Conservation (phyloP, 1,140 invertebrate genomes). For the Aethina tumida region DNA sequence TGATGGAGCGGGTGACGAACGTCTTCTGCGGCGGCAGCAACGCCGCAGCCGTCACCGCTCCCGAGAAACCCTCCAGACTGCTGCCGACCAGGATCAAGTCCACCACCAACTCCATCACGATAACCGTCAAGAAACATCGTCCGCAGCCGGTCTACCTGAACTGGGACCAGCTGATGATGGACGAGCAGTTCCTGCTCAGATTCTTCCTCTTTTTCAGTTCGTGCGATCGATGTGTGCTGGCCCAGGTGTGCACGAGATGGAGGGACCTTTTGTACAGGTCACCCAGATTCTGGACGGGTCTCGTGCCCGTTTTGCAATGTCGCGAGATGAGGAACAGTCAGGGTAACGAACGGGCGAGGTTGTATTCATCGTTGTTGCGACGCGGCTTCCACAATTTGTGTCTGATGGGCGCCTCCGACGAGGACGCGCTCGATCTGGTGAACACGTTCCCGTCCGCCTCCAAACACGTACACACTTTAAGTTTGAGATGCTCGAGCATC, state of each 20-base stretch:
- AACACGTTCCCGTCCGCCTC: slow-evolving; percentile 72
- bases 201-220: slow-evolving; percentile 82
- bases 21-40: slow-evolving; percentile 60
- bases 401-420: slow-evolving; percentile 75
- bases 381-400: slow-evolving; percentile 78
- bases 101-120: slow-evolving; percentile 9
- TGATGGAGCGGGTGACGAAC: slow-evolving; percentile 76
- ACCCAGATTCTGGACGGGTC: slow-evolving; percentile 72
- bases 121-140: too few relatives aligned
- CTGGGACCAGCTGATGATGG: slow-evolving; percentile 68
- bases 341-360: slow-evolving; percentile 54
- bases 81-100: slow-evolving; percentile 33
- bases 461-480: slow-evolving; percentile 71
- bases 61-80: slow-evolving; percentile 44
- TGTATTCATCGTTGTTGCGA: slow-evolving; percentile 73
- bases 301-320: slow-evolving; percentile 74
- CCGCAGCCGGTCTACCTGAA: slow-evolving; percentile 41
- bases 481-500: slow-evolving; percentile 75
- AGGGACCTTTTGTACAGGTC: slow-evolving; percentile 75
- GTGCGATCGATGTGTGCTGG: slow-evolving; percentile 63
- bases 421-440: slow-evolving; percentile 79
- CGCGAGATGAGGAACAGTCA: slow-evolving; percentile 59
- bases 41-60: slow-evolving; percentile 31
- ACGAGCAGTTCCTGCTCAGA: slow-evolving; percentile 71
- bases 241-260: slow-evolving; percentile 68